Conservation (phyloP, 2,797 vertebrate genomes). For the Leucoraja ocellata region DNA sequence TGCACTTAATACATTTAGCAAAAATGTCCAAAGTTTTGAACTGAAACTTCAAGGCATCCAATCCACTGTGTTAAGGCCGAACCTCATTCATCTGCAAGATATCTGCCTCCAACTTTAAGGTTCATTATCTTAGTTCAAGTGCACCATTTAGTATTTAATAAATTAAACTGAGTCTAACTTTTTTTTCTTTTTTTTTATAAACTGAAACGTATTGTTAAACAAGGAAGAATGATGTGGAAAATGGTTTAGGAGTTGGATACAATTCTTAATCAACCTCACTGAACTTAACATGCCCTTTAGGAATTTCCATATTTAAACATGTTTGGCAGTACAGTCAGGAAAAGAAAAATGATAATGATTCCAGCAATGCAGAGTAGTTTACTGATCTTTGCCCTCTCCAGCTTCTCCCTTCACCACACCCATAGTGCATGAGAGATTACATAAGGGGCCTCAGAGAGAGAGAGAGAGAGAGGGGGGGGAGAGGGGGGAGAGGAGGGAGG, state of each 20-base stretch:
- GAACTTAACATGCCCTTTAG: not conserved
- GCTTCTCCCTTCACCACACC: not conserved
- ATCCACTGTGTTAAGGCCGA: not conserved
- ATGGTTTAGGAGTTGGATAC: not conserved
- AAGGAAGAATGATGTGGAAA: not conserved
- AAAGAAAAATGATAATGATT: not conserved
- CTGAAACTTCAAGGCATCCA: not conserved
- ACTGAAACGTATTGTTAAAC: too few relatives aligned
- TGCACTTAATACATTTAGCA: not conserved
- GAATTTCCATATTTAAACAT: not conserved
- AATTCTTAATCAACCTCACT: not conserved
- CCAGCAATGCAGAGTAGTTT: not conserved
- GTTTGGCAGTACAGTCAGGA: not conserved
- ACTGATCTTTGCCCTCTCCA: not conserved
- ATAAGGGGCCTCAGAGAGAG: too few relatives aligned
- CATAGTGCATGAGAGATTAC: not conserved
- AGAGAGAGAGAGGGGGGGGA: too few relatives aligned
- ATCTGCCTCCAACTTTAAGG: not conserved
- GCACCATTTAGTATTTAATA: too few relatives aligned
- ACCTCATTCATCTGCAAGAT: not conserved
- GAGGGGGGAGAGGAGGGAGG: too few relatives aligned
- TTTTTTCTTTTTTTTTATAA: not conserved
- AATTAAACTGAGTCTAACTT: not conserved
- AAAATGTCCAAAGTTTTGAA: not conserved
- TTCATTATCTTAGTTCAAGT: not conserved